Conservation (phyloP, 2,888 invertebrate genomes). For the Mantis religiosa region DNA sequence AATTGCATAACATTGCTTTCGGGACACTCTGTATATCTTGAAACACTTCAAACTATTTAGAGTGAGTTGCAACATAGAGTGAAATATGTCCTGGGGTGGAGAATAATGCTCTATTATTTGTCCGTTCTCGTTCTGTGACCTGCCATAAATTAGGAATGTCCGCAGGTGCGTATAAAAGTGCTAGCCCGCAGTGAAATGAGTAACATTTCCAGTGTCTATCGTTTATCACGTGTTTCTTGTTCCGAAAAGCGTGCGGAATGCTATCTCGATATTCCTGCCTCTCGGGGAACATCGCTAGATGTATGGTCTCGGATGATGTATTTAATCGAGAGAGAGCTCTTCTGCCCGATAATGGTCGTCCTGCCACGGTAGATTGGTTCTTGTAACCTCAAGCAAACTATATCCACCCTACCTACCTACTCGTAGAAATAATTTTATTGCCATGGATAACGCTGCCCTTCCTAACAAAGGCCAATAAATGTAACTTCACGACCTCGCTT, state of each 20-base stretch:
- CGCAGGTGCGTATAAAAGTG: not conserved
- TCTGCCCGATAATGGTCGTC: not conserved
- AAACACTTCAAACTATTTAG: no score
- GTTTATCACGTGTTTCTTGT: not conserved
- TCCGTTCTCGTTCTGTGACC: no score
- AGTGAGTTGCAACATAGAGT: no score
- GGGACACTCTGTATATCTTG: no score
- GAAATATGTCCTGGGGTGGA: no score
- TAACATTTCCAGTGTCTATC: not conserved
- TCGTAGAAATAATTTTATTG: not conserved
- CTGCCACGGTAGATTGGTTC: not conserved
- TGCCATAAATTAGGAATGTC: not conserved
- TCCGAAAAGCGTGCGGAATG: not conserved
- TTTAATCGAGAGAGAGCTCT: not conserved
- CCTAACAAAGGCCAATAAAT: not conserved
- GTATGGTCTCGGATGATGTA: not conserved
- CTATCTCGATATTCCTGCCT: not conserved
- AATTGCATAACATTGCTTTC: no score
- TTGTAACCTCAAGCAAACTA: not conserved
- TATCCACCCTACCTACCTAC: not conserved
- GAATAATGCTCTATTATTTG: no score
- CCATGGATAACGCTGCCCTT: not conserved
- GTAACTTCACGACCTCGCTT: not conserved
- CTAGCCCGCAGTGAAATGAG: not conserved
- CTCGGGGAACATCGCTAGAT: not conserved